Evolutionary conservation across 1,140 invertebrate genomes (phyloP).

Genomic region (Conus betulinus): DNA sequence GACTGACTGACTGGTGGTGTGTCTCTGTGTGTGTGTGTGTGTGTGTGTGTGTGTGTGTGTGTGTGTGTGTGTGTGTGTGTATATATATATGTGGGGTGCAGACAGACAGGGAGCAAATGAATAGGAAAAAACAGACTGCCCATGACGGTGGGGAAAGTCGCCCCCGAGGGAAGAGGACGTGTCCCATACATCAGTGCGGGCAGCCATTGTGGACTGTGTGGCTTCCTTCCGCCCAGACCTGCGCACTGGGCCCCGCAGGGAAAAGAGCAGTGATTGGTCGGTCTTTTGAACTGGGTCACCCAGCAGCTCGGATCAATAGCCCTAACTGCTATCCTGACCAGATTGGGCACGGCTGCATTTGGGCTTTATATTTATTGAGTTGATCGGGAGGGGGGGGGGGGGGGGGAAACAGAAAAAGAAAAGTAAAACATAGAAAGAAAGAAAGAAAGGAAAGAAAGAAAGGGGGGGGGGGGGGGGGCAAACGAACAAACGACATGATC

Average conservation of each 20-base stretch:
- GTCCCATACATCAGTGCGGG: no score
- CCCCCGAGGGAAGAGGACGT: no score
- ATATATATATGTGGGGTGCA: background rate
- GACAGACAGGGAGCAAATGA: background rate
- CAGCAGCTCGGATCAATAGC: no score
- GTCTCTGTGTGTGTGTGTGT: conserved; percentile 4
- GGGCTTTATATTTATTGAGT: background rate
- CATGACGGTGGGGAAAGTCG: background rate
- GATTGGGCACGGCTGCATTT: no score
- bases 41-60: conserved; percentile 6
- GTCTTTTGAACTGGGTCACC: no score
- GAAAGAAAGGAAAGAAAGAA: background rate
- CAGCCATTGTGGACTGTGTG: no score
- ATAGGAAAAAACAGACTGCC: background rate
- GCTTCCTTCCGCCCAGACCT: no score
- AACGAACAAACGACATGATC: background rate
- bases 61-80: conserved; percentile 13
- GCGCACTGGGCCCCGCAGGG: no score
- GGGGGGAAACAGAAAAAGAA: background rate
- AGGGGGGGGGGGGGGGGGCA: background rate
- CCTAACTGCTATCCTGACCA: no score
- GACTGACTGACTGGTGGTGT: background rate
- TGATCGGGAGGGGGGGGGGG: background rate
- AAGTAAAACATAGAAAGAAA: background rate
- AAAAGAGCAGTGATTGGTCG: no score